These are phyloP conservation scores for Conops quadrifasciatus DNA, from an alignment of 2,888 invertebrate genomes.

Conservation along the genomic window DNA sequence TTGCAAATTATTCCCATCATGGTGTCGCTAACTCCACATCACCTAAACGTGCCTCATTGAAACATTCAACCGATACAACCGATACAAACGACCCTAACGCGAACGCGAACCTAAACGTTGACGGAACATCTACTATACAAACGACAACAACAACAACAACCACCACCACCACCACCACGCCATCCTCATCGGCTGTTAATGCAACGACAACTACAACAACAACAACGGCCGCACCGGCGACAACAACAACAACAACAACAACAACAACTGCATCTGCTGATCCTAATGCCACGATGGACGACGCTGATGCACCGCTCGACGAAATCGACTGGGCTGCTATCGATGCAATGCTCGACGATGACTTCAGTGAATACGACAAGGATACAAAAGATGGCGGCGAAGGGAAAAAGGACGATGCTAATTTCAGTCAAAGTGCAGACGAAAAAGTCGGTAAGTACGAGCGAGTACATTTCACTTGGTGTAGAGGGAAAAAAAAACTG, in stretches of 20 bases:
- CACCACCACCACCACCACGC: slow-evolving; percentile 62
- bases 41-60: slow-evolving; percentile 61
- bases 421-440: slow-evolving; percentile 82
- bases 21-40: slow-evolving; percentile 61
- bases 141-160: slow-evolving; percentile 56
- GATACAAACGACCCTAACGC: slow-evolving; percentile 44
- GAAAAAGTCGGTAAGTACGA: slow-evolving; percentile 81
- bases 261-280: slow-evolving; percentile 45
- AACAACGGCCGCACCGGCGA: slow-evolving; percentile 56
- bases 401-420: slow-evolving; percentile 54
- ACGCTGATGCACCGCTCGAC: slow-evolving; percentile 57
- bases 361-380: slow-evolving; percentile 62
- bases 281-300: slow-evolving; percentile 43
- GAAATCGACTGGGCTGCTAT: slow-evolving; percentile 62
- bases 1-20: slow-evolving; percentile 67
- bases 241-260: slow-evolving; percentile 49
- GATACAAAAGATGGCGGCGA: slow-evolving; percentile 58
- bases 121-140: slow-evolving; percentile 52
- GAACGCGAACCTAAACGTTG: slow-evolving; percentile 45
- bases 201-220: slow-evolving; percentile 59
- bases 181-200: slow-evolving; percentile 39
- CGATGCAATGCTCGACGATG: slow-evolving; percentile 61
- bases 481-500: not conserved
- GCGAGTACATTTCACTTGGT: slow-evolving; percentile 13
- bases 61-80: slow-evolving; percentile 58